Percentiles rank a stretch among this genome's conserved stretches.
phyloP scores from a whole-genome alignment of 2,113 vertebrate species.

The Brienomyrus longianalis region DNA sequence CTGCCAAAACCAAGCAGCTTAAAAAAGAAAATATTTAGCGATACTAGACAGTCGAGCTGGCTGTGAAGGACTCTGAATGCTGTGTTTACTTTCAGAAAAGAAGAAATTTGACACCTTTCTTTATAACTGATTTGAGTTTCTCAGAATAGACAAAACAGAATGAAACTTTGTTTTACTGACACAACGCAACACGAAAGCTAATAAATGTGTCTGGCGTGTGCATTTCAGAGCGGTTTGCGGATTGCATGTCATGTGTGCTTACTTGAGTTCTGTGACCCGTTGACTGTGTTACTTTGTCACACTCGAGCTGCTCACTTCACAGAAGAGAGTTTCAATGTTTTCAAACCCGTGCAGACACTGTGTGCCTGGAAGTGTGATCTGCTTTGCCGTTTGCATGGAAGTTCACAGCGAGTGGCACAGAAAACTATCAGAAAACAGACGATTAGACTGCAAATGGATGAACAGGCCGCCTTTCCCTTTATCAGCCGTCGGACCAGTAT shows the following conservation, averaged over 20 bases:
- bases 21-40: conserved; percentile 75
- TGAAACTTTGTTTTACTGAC: neutral
- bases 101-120: conserved; percentile 30
- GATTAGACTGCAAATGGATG: neutral
- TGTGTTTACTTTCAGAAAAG: conserved; percentile 44
- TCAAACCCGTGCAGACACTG: neutral
- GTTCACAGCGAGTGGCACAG: neutral
- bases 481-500: neutral
- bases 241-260: neutral
- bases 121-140: conserved; percentile 38
- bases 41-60: conserved; percentile 74
- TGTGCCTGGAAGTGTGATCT: neutral
- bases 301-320: neutral
- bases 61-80: conserved; percentile 72
- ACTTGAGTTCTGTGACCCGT: neutral
- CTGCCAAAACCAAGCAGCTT: conserved; percentile 86
- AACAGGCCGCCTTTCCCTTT: neutral
- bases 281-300: neutral
- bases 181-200: no score
- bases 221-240: neutral
- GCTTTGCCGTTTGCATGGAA: neutral
- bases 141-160: conserved; percentile 7
- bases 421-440: neutral
- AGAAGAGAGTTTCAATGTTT: neutral
- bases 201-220: neutral